Evolutionary conservation across 2,888 invertebrate species (phyloP).

Genomic region (Drosophila merina): DNA sequence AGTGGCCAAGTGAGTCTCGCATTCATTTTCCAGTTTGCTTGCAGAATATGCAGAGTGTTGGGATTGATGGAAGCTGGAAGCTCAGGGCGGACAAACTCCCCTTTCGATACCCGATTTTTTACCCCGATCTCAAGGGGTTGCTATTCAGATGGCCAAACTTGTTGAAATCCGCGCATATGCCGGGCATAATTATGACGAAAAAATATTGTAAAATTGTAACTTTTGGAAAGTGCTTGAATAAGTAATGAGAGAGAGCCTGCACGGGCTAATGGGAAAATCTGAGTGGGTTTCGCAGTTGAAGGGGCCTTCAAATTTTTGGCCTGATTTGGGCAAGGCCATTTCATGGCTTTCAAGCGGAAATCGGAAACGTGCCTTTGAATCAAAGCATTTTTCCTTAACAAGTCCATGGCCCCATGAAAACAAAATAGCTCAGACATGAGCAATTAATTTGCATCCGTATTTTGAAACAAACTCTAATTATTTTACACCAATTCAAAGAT

Average conservation of each 20-base stretch:
- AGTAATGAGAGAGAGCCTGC: constrained; percentile 60
- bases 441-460: not conserved
- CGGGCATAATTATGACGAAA: constrained; percentile 64
- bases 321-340: constrained; percentile 44
- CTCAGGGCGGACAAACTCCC: not conserved
- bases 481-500: constrained; percentile 3
- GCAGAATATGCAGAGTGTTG: constrained; percentile 16
- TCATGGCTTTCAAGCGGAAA: constrained; percentile 3
- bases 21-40: constrained; percentile 7
- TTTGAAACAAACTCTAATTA: constrained; percentile 1
- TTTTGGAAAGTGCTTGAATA: constrained; percentile 66
- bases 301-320: constrained; percentile 47
- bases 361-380: not conserved
- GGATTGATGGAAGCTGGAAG: constrained; percentile 48
- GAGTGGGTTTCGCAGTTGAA: constrained; percentile 18
- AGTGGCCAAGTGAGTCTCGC: constrained; percentile 50
- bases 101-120: constrained; percentile 42
- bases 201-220: constrained; percentile 56
- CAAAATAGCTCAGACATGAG: not conserved
- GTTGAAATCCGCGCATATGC: constrained; percentile 70
- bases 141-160: constrained; percentile 45
- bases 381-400: not conserved
- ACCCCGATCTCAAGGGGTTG: constrained; percentile 64
- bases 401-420: constrained; percentile 3
- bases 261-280: constrained; percentile 18